Evolutionary conservation across 1,140 invertebrate genomes (phyloP), one percentile per base, ranked within the genome.

Genomic region (Lepidotrigona ventralis): DNA sequence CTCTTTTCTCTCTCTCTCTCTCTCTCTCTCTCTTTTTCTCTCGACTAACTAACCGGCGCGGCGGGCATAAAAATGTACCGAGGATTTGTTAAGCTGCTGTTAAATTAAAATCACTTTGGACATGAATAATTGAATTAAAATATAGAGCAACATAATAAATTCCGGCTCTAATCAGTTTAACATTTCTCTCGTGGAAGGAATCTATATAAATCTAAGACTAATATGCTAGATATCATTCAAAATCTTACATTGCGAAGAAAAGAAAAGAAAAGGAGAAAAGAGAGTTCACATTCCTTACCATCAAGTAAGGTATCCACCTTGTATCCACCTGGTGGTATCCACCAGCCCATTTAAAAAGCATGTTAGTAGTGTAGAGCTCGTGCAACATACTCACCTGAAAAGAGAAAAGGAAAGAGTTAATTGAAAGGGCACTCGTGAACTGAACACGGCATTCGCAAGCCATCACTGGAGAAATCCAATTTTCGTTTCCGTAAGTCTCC

Each of bases 301-400:
- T 8, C 0, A 0, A 21, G n/a, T n/a, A n/a, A n/a, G n/a, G n/a
- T n/a, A n/a, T n/a, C n/a, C n/a, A n/a, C n/a, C n/a, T n/a, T n/a
- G n/a, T n/a, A n/a, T n/a, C n/a, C n/a, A n/a, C n/a, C n/a, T n/a
- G n/a, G n/a, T 69, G 4, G 2, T 33, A n/a, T 81, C 39, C 53
- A 3, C 21, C n/a, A 12, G 14, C 6, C 29, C 19, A 19, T 53
- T 11, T 26, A 6, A 15, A 39, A 66, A n/a, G 12, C 33, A 19
- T 39, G 12, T 8, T 23, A 11, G 9, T 0, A 5, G 33, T 39
- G 17, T 33, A 21, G 29, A 73, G 84, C 70, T 68, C 17, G 29
- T 19, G 26, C 39, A 19, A 72, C 23, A 77, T 85, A 88, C 90
- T 90, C 81, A 90, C 89, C 89, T 90, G 79, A 81, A 90, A 90